Percentiles rank a stretch among this genome's conserved stretches.
These are phyloP conservation scores for Delia radicum DNA, from an alignment of 1,140 invertebrate genomes.

Conservation along the genomic window DNA sequence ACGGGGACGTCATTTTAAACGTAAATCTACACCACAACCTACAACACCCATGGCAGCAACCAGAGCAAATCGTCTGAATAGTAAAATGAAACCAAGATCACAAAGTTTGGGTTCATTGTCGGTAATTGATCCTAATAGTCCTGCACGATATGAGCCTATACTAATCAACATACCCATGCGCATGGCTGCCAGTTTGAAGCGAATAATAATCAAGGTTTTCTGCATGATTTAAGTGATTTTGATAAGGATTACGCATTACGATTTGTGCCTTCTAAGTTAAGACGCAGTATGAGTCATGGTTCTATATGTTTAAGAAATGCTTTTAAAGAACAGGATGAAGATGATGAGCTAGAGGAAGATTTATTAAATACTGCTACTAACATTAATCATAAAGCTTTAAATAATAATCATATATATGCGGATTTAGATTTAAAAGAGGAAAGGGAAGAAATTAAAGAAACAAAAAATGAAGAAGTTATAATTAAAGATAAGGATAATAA, in stretches of 20 bases:
- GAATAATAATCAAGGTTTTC: constrained; percentile 27
- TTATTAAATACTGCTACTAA: background rate
- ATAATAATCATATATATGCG: constrained; percentile 49
- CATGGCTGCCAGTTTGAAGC: constrained; percentile 42
- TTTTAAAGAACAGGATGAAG: constrained; percentile 13
- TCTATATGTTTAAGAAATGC: background rate
- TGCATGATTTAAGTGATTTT: constrained; percentile 32
- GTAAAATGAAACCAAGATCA: constrained; percentile 47
- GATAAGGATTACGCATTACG: constrained; percentile 39
- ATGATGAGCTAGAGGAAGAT: constrained; percentile 9
- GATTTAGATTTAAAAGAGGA: constrained; percentile 40
- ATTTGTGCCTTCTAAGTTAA: constrained; percentile 17
- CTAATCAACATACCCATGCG: constrained; percentile 49
- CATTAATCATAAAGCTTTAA: background rate
- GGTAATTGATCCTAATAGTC: constrained; percentile 48
- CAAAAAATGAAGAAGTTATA: background rate
- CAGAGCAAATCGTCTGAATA: constrained; percentile 37
- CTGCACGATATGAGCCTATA: constrained; percentile 47
- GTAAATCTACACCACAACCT: constrained; percentile 50
- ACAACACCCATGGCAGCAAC: constrained; percentile 41
- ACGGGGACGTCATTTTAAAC: constrained; percentile 48
- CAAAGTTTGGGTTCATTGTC: constrained; percentile 53
- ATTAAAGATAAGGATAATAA: no score
- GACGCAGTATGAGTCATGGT: constrained; percentile 20
- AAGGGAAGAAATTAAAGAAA: background rate